These are phyloP conservation scores for Chelonus insularis DNA, from an alignment of 1,140 invertebrate species.

Conservation along the genomic window DNA sequence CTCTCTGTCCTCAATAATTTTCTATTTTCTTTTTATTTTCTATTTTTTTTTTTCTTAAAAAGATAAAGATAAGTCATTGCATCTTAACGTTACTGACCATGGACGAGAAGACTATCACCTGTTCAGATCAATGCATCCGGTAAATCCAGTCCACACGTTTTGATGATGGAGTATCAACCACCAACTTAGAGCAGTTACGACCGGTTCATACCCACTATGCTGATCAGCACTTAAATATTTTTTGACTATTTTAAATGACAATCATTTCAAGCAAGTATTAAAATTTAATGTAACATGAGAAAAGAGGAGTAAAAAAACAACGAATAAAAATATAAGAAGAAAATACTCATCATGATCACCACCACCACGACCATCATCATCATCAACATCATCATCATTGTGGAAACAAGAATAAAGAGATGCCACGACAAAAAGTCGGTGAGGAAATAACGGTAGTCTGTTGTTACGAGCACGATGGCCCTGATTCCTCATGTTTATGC, in stretches of 20 bases:
- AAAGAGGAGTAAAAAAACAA: constrained; percentile 24
- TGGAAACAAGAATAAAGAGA: not conserved
- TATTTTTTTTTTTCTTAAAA: not conserved
- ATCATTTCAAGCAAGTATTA: no score
- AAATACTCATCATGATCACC: not conserved
- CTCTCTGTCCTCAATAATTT: constrained; percentile 24
- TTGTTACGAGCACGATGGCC: constrained; percentile 23
- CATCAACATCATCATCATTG: not conserved
- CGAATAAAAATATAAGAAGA: not conserved
- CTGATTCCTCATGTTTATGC: constrained; percentile 26
- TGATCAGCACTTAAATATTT: no score
- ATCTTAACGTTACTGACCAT: constrained; percentile 22
- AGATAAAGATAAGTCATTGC: constrained; percentile 24
- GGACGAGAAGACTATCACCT: constrained; percentile 25
- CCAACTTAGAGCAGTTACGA: no score
- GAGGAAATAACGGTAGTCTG: constrained; percentile 24
- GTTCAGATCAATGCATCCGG: constrained; percentile 22
- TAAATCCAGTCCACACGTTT: constrained; percentile 23
- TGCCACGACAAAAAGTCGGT: constrained; percentile 8
- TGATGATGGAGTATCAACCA: no score
- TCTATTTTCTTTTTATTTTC: constrained; percentile 9
- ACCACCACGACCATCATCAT: not conserved
- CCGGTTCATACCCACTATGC: no score
- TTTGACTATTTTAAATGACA: no score
- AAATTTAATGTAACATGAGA: no score